Percentiles rank a stretch among this genome's conserved stretches.
These are phyloP conservation scores for Diarsia dahlii DNA, from an alignment of 2,888 invertebrate genomes.

Conservation along the genomic window DNA sequence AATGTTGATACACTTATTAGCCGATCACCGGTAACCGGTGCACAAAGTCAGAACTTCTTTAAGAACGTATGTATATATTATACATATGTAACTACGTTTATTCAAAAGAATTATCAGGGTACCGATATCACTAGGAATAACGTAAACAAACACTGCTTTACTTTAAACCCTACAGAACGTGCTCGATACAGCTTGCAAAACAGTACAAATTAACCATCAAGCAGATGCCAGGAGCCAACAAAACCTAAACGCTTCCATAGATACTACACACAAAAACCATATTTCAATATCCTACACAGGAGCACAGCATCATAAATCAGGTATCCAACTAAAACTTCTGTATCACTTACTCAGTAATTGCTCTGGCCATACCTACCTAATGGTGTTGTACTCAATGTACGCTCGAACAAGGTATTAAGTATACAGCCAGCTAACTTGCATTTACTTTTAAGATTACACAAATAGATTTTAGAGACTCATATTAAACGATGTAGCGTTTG, in stretches of 20 bases:
- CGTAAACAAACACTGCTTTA: not conserved
- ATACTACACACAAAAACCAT: constrained; percentile 13
- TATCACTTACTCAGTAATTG: constrained; percentile 20
- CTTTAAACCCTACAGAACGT: no score
- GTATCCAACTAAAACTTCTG: constrained; percentile 45
- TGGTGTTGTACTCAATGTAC: constrained; percentile 9
- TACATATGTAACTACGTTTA: no score
- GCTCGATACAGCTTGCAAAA: not conserved
- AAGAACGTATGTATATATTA: no score
- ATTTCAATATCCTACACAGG: not conserved
- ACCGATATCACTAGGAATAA: not conserved
- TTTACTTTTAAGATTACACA: no score
- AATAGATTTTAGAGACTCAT: no score
- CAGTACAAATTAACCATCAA: not conserved
- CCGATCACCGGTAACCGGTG: no score
- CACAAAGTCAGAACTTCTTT: no score
- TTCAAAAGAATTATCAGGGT: not conserved
- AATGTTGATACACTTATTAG: no score
- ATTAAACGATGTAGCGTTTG: no score
- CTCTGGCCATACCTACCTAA: constrained; percentile 15
- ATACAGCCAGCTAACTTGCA: no score
- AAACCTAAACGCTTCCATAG: constrained; percentile 5
- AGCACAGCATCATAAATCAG: constrained; percentile 38
- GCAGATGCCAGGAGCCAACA: not conserved
- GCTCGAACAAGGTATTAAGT: no score